Base-by-base conservation (phyloP, 1,140 invertebrate species). In the Lepidurus arcticus region DNA sequence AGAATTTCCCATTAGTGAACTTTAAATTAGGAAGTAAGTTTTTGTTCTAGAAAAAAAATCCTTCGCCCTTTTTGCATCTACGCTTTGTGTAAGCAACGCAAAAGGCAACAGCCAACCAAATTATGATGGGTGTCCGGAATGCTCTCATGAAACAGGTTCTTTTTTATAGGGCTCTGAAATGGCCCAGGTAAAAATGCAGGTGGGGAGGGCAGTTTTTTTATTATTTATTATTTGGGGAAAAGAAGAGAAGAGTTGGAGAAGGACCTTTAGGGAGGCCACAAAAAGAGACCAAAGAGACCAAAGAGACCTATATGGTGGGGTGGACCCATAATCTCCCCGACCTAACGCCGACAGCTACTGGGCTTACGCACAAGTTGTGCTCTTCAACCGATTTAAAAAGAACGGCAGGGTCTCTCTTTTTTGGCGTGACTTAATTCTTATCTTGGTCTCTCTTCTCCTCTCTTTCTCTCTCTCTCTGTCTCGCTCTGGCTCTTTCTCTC, bases 121-220 rank as follows among this genome's bases (percentile, higher is more conserved):
- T 65, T 65, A 65, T 65, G 53, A 65, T 65, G 53, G 53, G 53
- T 65, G 53, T 65, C 53, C 53, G 53, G 53, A 65, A 65, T 65
- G 53, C 53, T 65, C 21, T 65, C 53, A 65, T 65, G 53, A 65
- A 65, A 65, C 53, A 65, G 53, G 53, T 65, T 65, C 53, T 21
- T 65, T 65, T 65, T 65, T 65, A 65, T 65, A 65, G 53, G 53
- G 53, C 53, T 65, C 21, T 65, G 53, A 65, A 65, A 65, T 65
- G 53, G 53, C 53, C 53, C 53, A 65, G 53, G 53, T 65, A 65
- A 65, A 65, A 65, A 65, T 65, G 53, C 53, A 65, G 53, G 21
- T 65, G 53, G 6, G 53, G 53, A 65, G 53, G 53, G n/a, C 21
- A 65, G 53, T 65, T 65, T 65, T 65, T 34, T 34, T 34, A 34